A percentile compares a stretch with the other conserved stretches of the same genome.
Evolutionary conservation across 2,113 vertebrate genomes (phyloP).

Genomic region (Ia io): DNA sequence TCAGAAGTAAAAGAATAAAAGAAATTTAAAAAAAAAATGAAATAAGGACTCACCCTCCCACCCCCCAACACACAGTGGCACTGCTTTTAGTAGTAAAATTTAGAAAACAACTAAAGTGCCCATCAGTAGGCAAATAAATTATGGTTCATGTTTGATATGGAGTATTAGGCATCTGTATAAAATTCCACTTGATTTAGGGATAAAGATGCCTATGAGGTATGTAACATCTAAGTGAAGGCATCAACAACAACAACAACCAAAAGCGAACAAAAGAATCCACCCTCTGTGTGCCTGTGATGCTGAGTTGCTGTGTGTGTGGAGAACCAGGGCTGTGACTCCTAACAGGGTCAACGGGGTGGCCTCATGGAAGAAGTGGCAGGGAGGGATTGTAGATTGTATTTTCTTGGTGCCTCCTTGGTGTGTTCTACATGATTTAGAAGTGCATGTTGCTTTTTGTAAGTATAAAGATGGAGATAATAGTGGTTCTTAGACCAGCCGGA

Average conservation of each 20-base stretch:
- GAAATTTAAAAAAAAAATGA: neutral
- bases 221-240: neutral
- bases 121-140: neutral
- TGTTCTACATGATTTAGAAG: neutral
- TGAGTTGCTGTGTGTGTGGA: accelerated
- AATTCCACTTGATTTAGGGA: neutral
- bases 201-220: neutral
- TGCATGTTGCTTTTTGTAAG: neutral
- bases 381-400: neutral
- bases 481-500: neutral
- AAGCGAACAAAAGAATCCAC: neutral
- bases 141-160: neutral
- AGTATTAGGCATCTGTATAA: neutral
- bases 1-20: neutral
- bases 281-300: neutral
- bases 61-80: neutral
- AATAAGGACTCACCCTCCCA: neutral
- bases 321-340: neutral
- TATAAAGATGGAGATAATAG: neutral
- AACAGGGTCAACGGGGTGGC: neutral
- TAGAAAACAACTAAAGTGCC: neutral
- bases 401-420: neutral
- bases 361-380: neutral
- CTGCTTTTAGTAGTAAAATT: neutral
- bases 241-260: too few species aligned